Evolutionary conservation across 2,797 vertebrate species (phyloP), one percentile per base, ranked within the genome.

Genomic region (Nothura maculosa): DNA sequence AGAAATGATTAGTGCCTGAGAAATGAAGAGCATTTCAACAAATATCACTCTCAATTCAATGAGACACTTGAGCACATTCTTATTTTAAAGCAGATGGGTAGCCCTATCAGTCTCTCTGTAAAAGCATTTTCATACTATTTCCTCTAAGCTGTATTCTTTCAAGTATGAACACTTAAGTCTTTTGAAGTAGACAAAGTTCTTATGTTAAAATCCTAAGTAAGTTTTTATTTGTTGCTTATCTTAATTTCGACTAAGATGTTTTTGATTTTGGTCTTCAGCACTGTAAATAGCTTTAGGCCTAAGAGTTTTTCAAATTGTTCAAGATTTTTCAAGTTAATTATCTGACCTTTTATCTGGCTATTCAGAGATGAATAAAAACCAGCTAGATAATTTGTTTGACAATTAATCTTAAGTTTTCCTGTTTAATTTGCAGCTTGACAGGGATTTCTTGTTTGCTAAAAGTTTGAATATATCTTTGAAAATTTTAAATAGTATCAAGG

Each of bases 61-160:
- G 18, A 79, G 55, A 16, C 82, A 76, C 58, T 85, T 91, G 36
- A 69, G 62, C 42, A 85, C 19, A 63, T 52, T 28, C 57, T 66
- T 69, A 73, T 45, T 91, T 87, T 79, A 69, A 89, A 92, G 69
- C 70, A 90, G 85, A 92, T 61, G 77, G 83, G 61, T 88, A 91
- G 52, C 12, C 11, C 63, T 86, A 76, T 81, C 80, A 85, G 58
- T 55, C 24, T 43, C 27, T 77, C 87, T 70, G 36, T 67, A 89
- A 92, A 91, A 76, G 42, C 15, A 67, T 40, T 60, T 77, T 94
- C 77, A 55, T 67, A 38, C 20, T 67, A 12, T 62, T 84, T 92
- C 36, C 57, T 76, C 61, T 70, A 90, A 91, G 27, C 70, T 67
- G 19, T 58, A 84, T 42, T 76, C 50, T 91, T 36, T 86, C 62